These are phyloP conservation scores for Erebia epiphron DNA, from an alignment of 2,888 invertebrate genomes.

Conservation along the genomic window DNA sequence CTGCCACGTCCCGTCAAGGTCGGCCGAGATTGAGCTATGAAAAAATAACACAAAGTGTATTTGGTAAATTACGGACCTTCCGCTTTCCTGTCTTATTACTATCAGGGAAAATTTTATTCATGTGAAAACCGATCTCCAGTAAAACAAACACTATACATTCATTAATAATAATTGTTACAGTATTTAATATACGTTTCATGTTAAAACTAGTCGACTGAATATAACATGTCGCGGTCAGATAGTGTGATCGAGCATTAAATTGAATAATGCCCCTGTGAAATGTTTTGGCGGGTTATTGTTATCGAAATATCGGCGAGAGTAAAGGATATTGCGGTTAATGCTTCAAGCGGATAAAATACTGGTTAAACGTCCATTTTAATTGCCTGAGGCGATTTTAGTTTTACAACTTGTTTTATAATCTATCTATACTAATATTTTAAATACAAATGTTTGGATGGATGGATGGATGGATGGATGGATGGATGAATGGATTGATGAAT, in stretches of 20 bases:
- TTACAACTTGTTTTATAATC: neutral
- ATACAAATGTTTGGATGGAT: no score
- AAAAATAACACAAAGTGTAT: no score
- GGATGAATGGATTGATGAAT: no score
- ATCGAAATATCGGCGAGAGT: neutral
- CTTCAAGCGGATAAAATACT: slow-evolving; percentile 3
- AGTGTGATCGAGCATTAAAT: slow-evolving; percentile 8
- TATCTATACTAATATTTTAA: no score
- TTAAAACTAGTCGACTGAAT: slow-evolving; percentile 4
- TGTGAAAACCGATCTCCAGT: neutral
- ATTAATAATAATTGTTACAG: slow-evolving; percentile 7
- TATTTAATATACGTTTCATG: neutral
- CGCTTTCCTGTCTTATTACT: no score
- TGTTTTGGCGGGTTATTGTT: slow-evolving; percentile 19
- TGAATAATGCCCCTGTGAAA: slow-evolving; percentile 17
- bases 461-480: no score
- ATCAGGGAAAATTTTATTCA: neutral
- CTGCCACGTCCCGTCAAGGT: no score
- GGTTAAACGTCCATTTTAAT: slow-evolving; percentile 12
- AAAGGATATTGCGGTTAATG: slow-evolving; percentile 10
- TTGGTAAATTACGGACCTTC: no score
- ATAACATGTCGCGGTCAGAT: slow-evolving; percentile 5
- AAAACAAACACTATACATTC: neutral
- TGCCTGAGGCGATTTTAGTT: neutral
- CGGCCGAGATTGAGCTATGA: no score